A percentile compares a stretch with the other conserved stretches of the same genome.
These are phyloP conservation scores for Aethina tumida DNA, from an alignment of 1,140 invertebrate species.

Conservation along the genomic window DNA sequence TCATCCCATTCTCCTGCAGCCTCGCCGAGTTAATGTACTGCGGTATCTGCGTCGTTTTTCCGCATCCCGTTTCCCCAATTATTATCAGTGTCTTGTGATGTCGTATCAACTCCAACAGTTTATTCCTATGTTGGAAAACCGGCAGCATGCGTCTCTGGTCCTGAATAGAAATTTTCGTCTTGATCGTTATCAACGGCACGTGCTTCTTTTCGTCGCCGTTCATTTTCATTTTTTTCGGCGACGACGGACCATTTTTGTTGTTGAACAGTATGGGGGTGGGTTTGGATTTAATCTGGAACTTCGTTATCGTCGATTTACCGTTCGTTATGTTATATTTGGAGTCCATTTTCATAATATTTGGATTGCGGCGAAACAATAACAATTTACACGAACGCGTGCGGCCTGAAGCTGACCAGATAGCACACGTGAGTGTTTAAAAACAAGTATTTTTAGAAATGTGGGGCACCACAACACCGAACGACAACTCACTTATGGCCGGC, in stretches of 20 bases:
- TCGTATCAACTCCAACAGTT: conserved; percentile 45
- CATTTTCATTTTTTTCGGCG: conserved; percentile 25
- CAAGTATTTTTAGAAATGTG: no score
- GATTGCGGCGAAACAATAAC: no score
- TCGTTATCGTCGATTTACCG: conserved; percentile 16
- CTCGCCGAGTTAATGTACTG: conserved; percentile 58
- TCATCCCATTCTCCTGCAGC: conserved; percentile 45
- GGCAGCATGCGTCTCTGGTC: conserved; percentile 43
- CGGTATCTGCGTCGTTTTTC: conserved; percentile 87
- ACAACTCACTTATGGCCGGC: no score
- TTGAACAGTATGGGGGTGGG: conserved; percentile 27
- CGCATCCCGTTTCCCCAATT: conserved; percentile 83
- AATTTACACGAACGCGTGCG: no score
- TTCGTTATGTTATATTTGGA: conserved; percentile 23
- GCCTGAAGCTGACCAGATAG: no score
- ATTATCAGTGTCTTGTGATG: conserved; percentile 57
- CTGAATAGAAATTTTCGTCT: conserved; percentile 34
- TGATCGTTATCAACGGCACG: conserved; percentile 15
- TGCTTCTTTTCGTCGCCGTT: conserved; percentile 14
- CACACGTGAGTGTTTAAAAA: no score
- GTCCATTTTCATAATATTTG: no score
- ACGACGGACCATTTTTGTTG: conserved; percentile 20
- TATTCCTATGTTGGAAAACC: conserved; percentile 41
- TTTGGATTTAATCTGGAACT: conserved; percentile 26
- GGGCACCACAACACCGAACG: no score